A percentile compares a stretch with the other conserved stretches of the same genome.
Conservation (phyloP, 1,140 invertebrate species). For the Papilio machaon region DNA sequence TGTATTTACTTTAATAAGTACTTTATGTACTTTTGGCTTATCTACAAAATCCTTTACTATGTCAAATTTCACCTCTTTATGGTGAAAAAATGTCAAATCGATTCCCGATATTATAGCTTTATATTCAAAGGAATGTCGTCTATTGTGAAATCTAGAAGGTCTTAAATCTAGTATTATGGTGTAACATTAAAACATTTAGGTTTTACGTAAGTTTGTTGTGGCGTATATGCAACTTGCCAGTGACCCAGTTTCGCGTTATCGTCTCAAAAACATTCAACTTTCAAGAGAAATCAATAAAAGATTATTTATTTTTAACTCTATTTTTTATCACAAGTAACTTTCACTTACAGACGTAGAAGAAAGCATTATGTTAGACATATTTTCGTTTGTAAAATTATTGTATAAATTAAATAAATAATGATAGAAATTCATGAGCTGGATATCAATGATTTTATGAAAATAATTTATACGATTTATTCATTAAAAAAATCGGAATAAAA, state of each 20-base stretch:
- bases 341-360: neutral
- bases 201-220: conserved; percentile 38
- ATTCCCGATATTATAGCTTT: neutral
- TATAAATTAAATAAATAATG: no score
- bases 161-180: conserved; percentile 34
- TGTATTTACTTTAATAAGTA: neutral
- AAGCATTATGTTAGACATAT: neutral
- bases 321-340: neutral
- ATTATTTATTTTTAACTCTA: neutral
- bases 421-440: no score
- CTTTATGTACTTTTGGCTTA: neutral
- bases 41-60: neutral
- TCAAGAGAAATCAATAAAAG: conserved; percentile 17
- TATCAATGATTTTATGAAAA: no score
- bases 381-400: no score
- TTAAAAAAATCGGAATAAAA: no score
- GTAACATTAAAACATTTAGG: conserved; percentile 34
- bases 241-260: conserved; percentile 33
- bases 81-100: neutral
- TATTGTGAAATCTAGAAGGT: conserved; percentile 26
- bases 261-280: conserved; percentile 33
- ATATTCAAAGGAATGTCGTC: neutral
- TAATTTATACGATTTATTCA: no score
- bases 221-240: conserved; percentile 35
- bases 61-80: neutral